Percentiles rank a stretch among this genome's conserved stretches.
Conservation (phyloP, 1,140 invertebrate species). For the Protaetia brevitarsis region DNA sequence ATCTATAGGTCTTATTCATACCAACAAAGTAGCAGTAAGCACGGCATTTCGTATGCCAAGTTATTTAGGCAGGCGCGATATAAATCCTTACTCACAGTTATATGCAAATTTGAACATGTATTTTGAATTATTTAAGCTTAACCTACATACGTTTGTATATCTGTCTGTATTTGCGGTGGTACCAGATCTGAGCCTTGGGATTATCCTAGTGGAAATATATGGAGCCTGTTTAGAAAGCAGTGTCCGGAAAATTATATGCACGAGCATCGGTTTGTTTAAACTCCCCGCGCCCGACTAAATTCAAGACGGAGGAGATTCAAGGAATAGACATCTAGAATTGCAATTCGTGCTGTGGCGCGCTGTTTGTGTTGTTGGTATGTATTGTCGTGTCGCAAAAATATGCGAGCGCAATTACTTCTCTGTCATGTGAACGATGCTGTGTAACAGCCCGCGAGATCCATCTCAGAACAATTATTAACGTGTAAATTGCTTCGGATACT, state of each 20-base stretch:
- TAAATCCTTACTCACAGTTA: conserved; percentile 25
- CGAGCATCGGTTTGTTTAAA: not conserved
- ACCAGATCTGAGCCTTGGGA: conserved; percentile 21
- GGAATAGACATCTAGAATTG: too few species aligned
- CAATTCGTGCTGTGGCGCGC: not conserved
- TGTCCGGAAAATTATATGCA: conserved; percentile 22
- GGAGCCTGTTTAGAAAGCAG: conserved; percentile 26
- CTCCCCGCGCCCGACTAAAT: not conserved
- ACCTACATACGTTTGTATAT: conserved; percentile 22
- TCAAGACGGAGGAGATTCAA: not conserved
- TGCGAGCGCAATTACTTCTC: not conserved
- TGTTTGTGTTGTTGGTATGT: not conserved
- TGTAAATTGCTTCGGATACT: conserved; percentile 4
- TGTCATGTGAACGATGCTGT: not conserved
- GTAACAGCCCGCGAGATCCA: not conserved
- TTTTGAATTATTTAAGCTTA: conserved; percentile 28
- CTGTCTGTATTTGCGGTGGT: too few species aligned
- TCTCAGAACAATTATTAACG: conserved; percentile 6
- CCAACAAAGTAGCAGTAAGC: not conserved
- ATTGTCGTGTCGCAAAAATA: not conserved
- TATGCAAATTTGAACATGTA: conserved; percentile 28
- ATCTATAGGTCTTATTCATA: not conserved
- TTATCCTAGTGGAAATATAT: conserved; percentile 28
- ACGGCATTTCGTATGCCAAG: conserved; percentile 8
- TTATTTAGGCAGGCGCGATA: conserved; percentile 21